phyloP scores from a whole-genome alignment of 2,888 invertebrate genomes.

The Ophraella communa region DNA sequence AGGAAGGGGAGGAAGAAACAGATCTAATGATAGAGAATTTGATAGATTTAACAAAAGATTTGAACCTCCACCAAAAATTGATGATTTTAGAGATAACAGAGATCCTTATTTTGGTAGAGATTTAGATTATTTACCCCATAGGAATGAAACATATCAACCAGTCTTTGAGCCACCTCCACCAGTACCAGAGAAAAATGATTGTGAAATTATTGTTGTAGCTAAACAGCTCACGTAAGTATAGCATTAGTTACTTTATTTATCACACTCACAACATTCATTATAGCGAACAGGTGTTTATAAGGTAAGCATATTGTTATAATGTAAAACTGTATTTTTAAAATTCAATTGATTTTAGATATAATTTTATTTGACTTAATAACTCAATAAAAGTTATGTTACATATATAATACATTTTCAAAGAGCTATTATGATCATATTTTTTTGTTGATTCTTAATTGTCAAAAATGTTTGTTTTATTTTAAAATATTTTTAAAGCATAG shows the following conservation, averaged over 20 bases:
- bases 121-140: constrained; percentile 39
- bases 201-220: constrained; percentile 88
- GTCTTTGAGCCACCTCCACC: constrained; percentile 46
- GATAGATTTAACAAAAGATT: constrained; percentile 38
- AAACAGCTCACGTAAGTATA: constrained; percentile 78
- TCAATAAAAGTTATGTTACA: too few relatives aligned
- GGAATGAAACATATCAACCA: constrained; percentile 43
- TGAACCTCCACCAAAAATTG: constrained; percentile 37
- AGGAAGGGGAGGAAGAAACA: constrained; percentile 30
- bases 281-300: constrained; percentile 7
- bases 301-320: too few relatives aligned
- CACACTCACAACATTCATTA: constrained; percentile 3
- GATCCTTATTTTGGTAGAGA: constrained; percentile 36
- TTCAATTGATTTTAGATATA: too few relatives aligned
- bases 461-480: too few relatives aligned
- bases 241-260: neutral
- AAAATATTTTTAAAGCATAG: too few relatives aligned
- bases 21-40: constrained; percentile 30
- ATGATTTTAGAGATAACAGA: constrained; percentile 30
- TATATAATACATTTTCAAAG: too few relatives aligned
- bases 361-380: too few relatives aligned
- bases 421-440: too few relatives aligned
- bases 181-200: constrained; percentile 75
- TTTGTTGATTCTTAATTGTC: too few relatives aligned
- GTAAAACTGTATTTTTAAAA: too few relatives aligned